Evolutionary conservation across 2,888 invertebrate genomes (phyloP), one percentile per base, ranked within the genome.

Genomic region (Alloplasta piceator): DNA sequence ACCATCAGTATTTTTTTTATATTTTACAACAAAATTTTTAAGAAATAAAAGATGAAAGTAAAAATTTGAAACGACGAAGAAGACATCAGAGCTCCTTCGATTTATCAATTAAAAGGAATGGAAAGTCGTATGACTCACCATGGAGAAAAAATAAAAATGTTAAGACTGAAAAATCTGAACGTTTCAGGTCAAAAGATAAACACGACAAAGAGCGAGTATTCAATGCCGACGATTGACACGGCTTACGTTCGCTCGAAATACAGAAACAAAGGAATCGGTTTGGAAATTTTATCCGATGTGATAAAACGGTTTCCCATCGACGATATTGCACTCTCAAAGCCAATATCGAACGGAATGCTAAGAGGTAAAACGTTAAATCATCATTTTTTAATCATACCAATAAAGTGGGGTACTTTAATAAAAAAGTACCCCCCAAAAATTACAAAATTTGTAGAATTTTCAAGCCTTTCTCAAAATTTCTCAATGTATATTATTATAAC

Each of bases 291-390:
- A 26, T 75, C 86, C 50, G 91, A 92, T 71, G 77, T 92, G 16
- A 78, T 89, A 3, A 55, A 75, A 12, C 86, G 84, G 43, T 85
- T 85, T 73, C 85, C 91, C 5, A 82, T 87, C 63, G 86, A 91
- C 76, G 90, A 92, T 70, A 88, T 92, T 61, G 92, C 91, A 4
- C 89, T 93, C 76, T 92, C 92, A 60, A 87, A 86, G 43, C 92
- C 92, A 0, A 90, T 93, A 78, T 92, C 92, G 0, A 70, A 85
- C 3, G 85, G 91, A 7, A 92, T 93, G 92, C 81, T 88, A 46
- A 87, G 84, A 90, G 91, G 92, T 92, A 86, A 41, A 26, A 26
- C 26, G 26, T 26, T 26, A 26, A 26, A 26, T n/a, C 5, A 16
- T 12, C 26, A 26, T 26, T 26, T 26, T 26, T n/a, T n/a, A n/a